A percentile compares a stretch with the other conserved stretches of the same genome.
Evolutionary conservation across 2,888 invertebrate species (phyloP).

Genomic region (Diaprepes abbreviatus): DNA sequence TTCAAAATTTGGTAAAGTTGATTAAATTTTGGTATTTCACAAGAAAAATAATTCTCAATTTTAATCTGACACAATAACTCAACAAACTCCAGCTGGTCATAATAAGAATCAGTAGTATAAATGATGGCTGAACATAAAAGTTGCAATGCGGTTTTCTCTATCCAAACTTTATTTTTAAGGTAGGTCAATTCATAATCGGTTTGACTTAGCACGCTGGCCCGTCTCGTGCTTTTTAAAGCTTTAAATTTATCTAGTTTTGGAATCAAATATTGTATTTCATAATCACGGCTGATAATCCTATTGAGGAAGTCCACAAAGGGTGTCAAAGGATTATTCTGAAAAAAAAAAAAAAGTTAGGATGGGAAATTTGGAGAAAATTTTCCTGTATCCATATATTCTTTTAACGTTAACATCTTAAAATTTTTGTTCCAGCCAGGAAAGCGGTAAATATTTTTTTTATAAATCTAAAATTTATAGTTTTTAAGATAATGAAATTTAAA

Average conservation of each 20-base stretch:
- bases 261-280: constrained; percentile 59
- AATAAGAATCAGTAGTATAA: constrained; percentile 74
- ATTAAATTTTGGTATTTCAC: constrained; percentile 67
- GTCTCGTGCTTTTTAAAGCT: constrained; percentile 57
- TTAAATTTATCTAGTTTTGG: constrained; percentile 66
- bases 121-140: constrained; percentile 75
- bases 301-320: constrained; percentile 61
- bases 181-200: constrained; percentile 68
- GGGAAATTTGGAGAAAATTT: too few relatives aligned
- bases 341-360: constrained; percentile 51
- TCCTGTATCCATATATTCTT: too few relatives aligned
- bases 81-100: constrained; percentile 76
- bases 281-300: constrained; percentile 58
- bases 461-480: too few relatives aligned
- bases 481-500: too few relatives aligned
- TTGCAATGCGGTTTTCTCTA: constrained; percentile 72
- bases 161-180: constrained; percentile 70
- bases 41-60: constrained; percentile 71
- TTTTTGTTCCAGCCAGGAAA: too few relatives aligned
- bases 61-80: constrained; percentile 72
- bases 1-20: constrained; percentile 57
- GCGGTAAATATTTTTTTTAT: too few relatives aligned
- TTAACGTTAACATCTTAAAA: too few relatives aligned
- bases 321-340: constrained; percentile 76
- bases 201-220: constrained; percentile 58